Evolutionary conservation across 2,113 vertebrate species (phyloP).

Genomic region (Delphinapterus leucas): DNA sequence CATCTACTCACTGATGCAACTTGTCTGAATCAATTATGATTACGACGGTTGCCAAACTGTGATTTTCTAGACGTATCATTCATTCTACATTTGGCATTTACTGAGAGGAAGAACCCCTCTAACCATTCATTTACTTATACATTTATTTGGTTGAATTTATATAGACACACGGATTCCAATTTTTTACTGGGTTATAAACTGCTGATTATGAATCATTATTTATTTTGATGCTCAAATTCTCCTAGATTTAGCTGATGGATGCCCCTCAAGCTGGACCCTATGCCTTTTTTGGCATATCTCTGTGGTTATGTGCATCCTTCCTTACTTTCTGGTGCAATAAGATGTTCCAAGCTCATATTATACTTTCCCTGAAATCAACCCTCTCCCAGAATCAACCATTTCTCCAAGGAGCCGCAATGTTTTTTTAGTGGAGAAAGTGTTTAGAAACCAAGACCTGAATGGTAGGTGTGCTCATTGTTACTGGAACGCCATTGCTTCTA

Average conservation of each 20-base stretch:
- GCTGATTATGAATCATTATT: not conserved
- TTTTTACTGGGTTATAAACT: not conserved
- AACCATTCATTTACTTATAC: not conserved
- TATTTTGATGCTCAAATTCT: not conserved
- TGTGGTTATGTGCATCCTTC: not conserved
- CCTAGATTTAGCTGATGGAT: not conserved
- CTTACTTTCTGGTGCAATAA: not conserved
- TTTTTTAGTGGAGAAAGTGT: not conserved
- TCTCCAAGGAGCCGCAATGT: not conserved
- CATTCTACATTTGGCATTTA: not conserved
- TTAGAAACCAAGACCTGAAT: not conserved
- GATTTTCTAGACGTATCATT: not conserved
- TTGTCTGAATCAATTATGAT: not conserved
- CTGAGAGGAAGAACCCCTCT: not conserved
- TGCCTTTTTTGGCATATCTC: not conserved
- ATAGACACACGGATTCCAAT: not conserved
- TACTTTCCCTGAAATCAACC: not conserved
- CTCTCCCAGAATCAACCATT: not conserved
- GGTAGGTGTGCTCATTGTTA: not conserved
- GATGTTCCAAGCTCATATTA: too few species aligned
- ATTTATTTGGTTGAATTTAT: not conserved
- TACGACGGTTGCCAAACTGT: not conserved
- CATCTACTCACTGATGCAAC: not conserved
- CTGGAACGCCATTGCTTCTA: too few species aligned
- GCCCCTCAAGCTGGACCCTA: not conserved